phyloP scores from a whole-genome alignment of 2,888 invertebrate genomes.

The Mesoligia furuncula region DNA sequence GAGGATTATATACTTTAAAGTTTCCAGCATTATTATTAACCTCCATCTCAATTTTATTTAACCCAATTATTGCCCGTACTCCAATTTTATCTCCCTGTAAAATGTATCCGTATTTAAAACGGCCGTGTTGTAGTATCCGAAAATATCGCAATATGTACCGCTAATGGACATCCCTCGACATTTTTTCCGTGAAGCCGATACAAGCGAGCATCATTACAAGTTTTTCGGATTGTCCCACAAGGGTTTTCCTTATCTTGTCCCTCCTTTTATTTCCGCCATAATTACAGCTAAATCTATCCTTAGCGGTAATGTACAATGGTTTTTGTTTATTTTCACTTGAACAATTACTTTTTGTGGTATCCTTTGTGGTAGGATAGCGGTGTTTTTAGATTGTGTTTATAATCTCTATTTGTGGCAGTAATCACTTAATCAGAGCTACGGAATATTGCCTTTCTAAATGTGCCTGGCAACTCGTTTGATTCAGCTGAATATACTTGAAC shows the following conservation, averaged over 20 bases:
- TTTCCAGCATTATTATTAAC: neutral
- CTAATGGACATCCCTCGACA: constrained; percentile 51
- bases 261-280: constrained; percentile 60
- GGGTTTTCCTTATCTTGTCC: constrained; percentile 61
- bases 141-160: constrained; percentile 50
- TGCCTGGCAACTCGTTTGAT: too few species aligned
- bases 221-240: constrained; percentile 66
- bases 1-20: neutral
- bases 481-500: neutral
- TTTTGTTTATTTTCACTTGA: constrained; percentile 66
- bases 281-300: constrained; percentile 63
- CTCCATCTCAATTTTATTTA: neutral
- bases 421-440: constrained; percentile 22
- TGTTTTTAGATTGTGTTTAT: constrained; percentile 20
- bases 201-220: constrained; percentile 60
- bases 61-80: neutral
- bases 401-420: constrained; percentile 24
- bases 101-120: constrained; percentile 35
- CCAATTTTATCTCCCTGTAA: neutral
- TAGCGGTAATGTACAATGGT: constrained; percentile 63
- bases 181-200: constrained; percentile 56
- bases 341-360: constrained; percentile 60
- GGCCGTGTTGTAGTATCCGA: constrained; percentile 28
- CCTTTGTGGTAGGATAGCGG: constrained; percentile 28
- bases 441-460: neutral